These are phyloP conservation scores for Drosophila antonietae DNA, from an alignment of 2,888 invertebrate species.

Conservation along the genomic window DNA sequence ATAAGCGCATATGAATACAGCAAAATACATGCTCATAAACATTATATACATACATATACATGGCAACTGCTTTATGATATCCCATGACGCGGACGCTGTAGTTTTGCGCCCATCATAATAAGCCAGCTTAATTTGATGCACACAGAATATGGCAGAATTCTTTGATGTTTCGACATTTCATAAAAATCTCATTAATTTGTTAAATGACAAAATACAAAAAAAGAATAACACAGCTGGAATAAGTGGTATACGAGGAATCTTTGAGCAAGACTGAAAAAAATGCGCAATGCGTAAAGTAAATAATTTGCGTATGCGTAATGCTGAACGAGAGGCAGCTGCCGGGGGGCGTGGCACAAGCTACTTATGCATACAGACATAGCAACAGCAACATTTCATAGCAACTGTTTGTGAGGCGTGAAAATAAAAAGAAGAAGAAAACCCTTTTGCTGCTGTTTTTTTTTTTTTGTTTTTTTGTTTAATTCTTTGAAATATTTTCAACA, in stretches of 20 bases:
- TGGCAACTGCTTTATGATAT: constrained; percentile 10
- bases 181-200: constrained; percentile 67
- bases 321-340: constrained; percentile 21
- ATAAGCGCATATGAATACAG: constrained; percentile 7
- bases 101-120: constrained; percentile 47
- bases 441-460: constrained; percentile 25
- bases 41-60: not conserved
- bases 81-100: constrained; percentile 21
- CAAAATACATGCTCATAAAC: not conserved
- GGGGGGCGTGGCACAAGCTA: constrained; percentile 44
- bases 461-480: constrained; percentile 10
- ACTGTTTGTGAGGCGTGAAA: constrained; percentile 27
- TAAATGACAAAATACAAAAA: constrained; percentile 25
- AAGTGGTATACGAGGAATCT: constrained; percentile 13
- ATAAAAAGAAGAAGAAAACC: constrained; percentile 27
- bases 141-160: constrained; percentile 32
- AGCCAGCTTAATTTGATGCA: constrained; percentile 66
- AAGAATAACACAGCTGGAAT: not conserved
- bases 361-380: constrained; percentile 13
- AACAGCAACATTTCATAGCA: constrained; percentile 15
- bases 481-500: constrained; percentile 26
- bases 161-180: constrained; percentile 60
- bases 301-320: constrained; percentile 44
- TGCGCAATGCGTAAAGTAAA: constrained; percentile 40
- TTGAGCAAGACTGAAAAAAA: constrained; percentile 26